A percentile compares a stretch with the other conserved stretches of the same genome.
Conservation (phyloP, 2,797 vertebrate genomes). For the Halcyon leucocephala region DNA sequence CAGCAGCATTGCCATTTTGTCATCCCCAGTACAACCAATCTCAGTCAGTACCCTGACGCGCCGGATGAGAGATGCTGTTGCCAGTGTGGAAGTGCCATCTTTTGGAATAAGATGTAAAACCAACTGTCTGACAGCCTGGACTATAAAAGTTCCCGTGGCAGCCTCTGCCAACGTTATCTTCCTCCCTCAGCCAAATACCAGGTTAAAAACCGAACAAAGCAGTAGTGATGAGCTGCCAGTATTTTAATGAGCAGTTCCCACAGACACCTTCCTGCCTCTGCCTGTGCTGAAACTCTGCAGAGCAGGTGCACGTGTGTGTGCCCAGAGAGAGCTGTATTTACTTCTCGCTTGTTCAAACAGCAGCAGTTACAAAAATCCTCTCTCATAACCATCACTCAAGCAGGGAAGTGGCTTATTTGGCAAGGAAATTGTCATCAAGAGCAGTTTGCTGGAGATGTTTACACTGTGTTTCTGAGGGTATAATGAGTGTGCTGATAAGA, state of each 20-base stretch:
- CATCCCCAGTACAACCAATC: neutral
- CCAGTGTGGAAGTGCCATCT: neutral
- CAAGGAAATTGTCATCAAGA: slow-evolving; percentile 11
- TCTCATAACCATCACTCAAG: slow-evolving; percentile 13
- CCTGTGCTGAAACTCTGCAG: neutral
- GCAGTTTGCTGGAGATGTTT: slow-evolving; percentile 22
- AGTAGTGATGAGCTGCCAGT: slow-evolving; percentile 35
- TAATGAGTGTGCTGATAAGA: slow-evolving; percentile 12
- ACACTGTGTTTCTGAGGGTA: slow-evolving; percentile 10
- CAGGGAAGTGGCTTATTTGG: slow-evolving; percentile 33
- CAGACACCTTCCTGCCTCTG: neutral
- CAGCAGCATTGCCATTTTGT: neutral
- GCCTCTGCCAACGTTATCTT: neutral
- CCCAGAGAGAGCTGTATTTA: slow-evolving; percentile 13
- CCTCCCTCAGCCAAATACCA: slow-evolving; percentile 37
- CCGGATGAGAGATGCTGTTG: neutral
- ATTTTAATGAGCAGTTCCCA: slow-evolving; percentile 39
- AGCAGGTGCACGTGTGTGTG: slow-evolving; percentile 7
- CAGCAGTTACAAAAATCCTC: neutral
- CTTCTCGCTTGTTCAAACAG: slow-evolving; percentile 47
- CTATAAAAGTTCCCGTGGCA: slow-evolving; percentile 10
- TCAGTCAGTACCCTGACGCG: neutral
- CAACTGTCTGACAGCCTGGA: neutral
- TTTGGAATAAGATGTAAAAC: neutral
- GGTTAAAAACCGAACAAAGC: neutral